Evolutionary conservation across 2,888 invertebrate genomes (phyloP).

Genomic region (Melanotus villosus): DNA sequence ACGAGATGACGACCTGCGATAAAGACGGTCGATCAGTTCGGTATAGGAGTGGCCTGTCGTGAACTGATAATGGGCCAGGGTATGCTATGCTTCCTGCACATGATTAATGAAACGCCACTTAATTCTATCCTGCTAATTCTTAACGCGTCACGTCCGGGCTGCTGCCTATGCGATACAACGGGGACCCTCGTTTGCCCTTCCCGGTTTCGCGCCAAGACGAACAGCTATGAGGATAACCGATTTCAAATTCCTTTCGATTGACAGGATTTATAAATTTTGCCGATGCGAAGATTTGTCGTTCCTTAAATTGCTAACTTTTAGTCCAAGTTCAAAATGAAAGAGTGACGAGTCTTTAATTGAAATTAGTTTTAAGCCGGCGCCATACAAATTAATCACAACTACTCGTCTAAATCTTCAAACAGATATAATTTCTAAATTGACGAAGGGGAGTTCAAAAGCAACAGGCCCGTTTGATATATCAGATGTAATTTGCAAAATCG

Average conservation of each 20-base stretch:
- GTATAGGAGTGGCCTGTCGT: slow-evolving; percentile 62
- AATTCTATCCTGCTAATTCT: slow-evolving; percentile 66
- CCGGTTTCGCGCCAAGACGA: slow-evolving; percentile 41
- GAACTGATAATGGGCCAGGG: slow-evolving; percentile 62
- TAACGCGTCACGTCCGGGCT: slow-evolving; percentile 65
- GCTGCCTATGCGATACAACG: slow-evolving; percentile 55
- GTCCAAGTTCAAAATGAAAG: slow-evolving; percentile 7
- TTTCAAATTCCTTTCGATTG: slow-evolving; percentile 59
- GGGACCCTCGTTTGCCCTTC: slow-evolving; percentile 40
- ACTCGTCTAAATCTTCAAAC: slow-evolving; percentile 32
- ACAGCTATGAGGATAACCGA: slow-evolving; percentile 55
- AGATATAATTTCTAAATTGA: slow-evolving; percentile 29
- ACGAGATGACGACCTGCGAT: slow-evolving; percentile 35
- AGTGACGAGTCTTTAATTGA: slow-evolving; percentile 16
- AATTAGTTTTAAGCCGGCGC: not conserved
- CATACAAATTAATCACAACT: slow-evolving; percentile 8
- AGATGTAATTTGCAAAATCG: slow-evolving; percentile 34
- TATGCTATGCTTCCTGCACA: slow-evolving; percentile 59
- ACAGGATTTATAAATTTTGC: slow-evolving; percentile 61
- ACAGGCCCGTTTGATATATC: slow-evolving; percentile 29
- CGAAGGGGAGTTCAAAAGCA: slow-evolving; percentile 27
- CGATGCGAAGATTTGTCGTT: slow-evolving; percentile 13
- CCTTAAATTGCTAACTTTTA: slow-evolving; percentile 17
- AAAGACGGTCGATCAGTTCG: slow-evolving; percentile 56
- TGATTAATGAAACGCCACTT: slow-evolving; percentile 66